Percentiles rank a stretch among this genome's conserved stretches.
These are phyloP conservation scores for Melieria omissa DNA, from an alignment of 2,888 invertebrate genomes.

Conservation along the genomic window DNA sequence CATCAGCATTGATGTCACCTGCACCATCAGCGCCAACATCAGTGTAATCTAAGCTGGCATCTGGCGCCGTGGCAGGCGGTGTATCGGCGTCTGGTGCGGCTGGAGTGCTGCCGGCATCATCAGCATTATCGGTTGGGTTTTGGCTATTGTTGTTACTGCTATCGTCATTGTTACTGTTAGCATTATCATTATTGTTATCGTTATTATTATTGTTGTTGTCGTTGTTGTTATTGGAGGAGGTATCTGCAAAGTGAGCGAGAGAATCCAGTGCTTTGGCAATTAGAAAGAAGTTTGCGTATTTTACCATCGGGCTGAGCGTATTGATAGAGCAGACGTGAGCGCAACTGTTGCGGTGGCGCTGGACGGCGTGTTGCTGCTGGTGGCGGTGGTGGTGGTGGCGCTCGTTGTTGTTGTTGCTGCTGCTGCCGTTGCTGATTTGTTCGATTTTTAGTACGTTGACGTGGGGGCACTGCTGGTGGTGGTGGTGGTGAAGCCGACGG, in stretches of 20 bases:
- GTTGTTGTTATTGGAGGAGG: conserved; percentile 50
- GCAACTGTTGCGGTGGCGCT: conserved; percentile 45
- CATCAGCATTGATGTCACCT: conserved; percentile 10
- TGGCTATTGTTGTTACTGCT: too few relatives aligned
- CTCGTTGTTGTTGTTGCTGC: conserved; percentile 9
- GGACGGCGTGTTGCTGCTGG: conserved; percentile 7
- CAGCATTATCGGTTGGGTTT: background rate
- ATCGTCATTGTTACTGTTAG: background rate
- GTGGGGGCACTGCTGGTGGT: conserved; percentile 8
- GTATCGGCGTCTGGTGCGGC: background rate
- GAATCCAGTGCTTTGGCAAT: conserved; percentile 62
- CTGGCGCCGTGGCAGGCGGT: too few relatives aligned
- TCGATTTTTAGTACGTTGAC: conserved; percentile 29
- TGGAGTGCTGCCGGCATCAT: background rate
- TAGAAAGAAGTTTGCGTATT: conserved; percentile 60
- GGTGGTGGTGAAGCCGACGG: conserved; percentile 34
- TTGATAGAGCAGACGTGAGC: conserved; percentile 55
- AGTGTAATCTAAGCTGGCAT: background rate
- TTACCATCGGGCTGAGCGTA: conserved; percentile 60
- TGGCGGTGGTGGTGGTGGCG: conserved; percentile 37
- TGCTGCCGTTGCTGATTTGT: too few relatives aligned
- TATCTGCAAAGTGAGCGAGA: conserved; percentile 64
- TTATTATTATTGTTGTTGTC: background rate
- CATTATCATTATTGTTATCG: background rate
- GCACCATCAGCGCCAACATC: background rate